phyloP scores from a whole-genome alignment of 2,888 invertebrate genomes.

The Ecdyonurus torrentis region DNA sequence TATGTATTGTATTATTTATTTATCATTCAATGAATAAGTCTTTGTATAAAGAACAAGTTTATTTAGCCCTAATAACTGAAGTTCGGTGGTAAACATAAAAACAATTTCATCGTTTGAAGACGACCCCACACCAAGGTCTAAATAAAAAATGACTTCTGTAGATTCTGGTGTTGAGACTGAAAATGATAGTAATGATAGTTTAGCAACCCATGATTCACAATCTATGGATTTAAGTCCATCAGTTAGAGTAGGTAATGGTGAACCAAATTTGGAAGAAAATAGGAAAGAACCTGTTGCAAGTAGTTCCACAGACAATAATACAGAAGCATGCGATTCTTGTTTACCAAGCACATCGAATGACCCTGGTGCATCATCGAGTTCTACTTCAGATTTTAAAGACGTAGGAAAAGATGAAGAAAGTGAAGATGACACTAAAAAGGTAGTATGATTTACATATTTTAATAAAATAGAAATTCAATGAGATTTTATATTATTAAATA shows the following conservation, averaged over 20 bases:
- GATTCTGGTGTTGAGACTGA: constrained; percentile 60
- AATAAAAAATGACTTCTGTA: constrained; percentile 33
- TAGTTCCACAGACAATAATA: too few species aligned
- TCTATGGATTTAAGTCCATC: constrained; percentile 9
- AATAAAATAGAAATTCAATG: too few species aligned
- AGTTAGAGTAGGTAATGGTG: neutral
- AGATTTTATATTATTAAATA: too few species aligned
- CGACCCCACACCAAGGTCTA: neutral
- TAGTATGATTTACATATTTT: too few species aligned
- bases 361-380: neutral
- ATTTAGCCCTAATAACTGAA: too few species aligned
- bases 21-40: neutral
- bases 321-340: too few species aligned
- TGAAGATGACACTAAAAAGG: neutral
- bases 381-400: neutral
- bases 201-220: constrained; percentile 15
- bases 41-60: too few species aligned
- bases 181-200: constrained; percentile 49
- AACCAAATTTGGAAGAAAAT: neutral
- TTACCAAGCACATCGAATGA: neutral
- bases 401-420: neutral
- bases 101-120: too few species aligned
- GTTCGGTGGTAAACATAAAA: too few species aligned
- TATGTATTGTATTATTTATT: neutral
- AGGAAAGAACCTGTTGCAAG: neutral